These are phyloP conservation scores for Phyllotis vaccarum DNA, from an alignment of 2,797 vertebrate genomes.

Conservation along the genomic window DNA sequence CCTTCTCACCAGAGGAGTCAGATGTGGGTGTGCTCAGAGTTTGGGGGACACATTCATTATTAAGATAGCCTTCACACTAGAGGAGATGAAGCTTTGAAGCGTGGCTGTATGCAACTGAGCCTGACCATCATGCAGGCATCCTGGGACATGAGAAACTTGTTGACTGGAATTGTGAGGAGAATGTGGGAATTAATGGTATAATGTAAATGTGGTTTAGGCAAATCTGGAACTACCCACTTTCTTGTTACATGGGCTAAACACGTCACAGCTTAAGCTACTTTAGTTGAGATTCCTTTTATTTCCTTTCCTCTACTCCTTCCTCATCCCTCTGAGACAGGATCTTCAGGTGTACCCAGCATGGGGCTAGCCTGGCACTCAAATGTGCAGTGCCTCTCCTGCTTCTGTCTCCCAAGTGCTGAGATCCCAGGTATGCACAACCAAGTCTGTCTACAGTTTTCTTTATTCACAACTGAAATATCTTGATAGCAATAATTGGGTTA, in stretches of 20 bases:
- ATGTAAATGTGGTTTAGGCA: conserved; percentile 48
- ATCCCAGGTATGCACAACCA: background rate
- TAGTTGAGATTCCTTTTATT: background rate
- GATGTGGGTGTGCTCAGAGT: background rate
- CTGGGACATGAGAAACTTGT: background rate
- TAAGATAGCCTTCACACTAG: background rate
- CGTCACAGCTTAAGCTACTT: background rate
- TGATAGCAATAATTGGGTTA: background rate
- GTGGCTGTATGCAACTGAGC: background rate
- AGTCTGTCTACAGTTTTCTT: conserved; percentile 8
- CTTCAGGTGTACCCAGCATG: background rate
- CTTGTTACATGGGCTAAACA: background rate
- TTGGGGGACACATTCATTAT: background rate
- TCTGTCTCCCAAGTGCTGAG: background rate
- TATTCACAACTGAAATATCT: conserved; percentile 27
- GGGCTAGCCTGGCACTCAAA: background rate
- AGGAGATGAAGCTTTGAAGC: background rate
- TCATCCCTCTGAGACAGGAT: background rate
- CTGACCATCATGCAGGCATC: background rate
- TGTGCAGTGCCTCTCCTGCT: too few relatives aligned
- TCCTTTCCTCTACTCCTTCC: background rate
- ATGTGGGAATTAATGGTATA: background rate
- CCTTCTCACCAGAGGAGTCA: too few relatives aligned
- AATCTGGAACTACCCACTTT: background rate
- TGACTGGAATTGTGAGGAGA: background rate